phyloP scores from a whole-genome alignment of 1,140 invertebrate genomes.

The Heliconius himera region DNA sequence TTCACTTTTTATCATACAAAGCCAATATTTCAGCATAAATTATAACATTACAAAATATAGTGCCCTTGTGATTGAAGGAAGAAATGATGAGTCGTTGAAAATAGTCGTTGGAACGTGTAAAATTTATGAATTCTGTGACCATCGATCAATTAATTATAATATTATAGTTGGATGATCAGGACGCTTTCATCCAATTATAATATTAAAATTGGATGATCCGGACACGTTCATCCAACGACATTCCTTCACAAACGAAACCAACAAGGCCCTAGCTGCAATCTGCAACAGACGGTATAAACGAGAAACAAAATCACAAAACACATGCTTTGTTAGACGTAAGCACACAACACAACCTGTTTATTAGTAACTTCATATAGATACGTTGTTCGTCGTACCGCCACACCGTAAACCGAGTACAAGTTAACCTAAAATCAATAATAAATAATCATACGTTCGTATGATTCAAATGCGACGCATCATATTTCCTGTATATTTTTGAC shows the following conservation, averaged over 20 bases:
- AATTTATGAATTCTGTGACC: too few species aligned
- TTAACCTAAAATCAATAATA: conserved; percentile 67
- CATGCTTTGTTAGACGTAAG: conserved; percentile 79
- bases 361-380: conserved; percentile 73
- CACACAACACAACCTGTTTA: conserved; percentile 80
- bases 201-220: background rate
- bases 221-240: background rate
- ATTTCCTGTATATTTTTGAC: conserved; percentile 11
- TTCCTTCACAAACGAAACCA: conserved; percentile 41
- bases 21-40: conserved; percentile 80
- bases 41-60: conserved; percentile 53
- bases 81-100: too few species aligned
- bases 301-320: conserved; percentile 72
- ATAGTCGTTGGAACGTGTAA: background rate
- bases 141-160: too few species aligned
- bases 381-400: conserved; percentile 71
- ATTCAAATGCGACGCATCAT: conserved; percentile 22
- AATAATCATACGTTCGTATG: conserved; percentile 51
- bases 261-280: conserved; percentile 43
- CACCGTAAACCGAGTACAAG: conserved; percentile 53
- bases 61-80: conserved; percentile 7
- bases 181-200: background rate
- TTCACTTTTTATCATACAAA: conserved; percentile 47
- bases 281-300: conserved; percentile 39
- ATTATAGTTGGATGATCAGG: background rate